Conservation (phyloP, 2,888 invertebrate genomes). For the Meiosimyza platycephala region DNA sequence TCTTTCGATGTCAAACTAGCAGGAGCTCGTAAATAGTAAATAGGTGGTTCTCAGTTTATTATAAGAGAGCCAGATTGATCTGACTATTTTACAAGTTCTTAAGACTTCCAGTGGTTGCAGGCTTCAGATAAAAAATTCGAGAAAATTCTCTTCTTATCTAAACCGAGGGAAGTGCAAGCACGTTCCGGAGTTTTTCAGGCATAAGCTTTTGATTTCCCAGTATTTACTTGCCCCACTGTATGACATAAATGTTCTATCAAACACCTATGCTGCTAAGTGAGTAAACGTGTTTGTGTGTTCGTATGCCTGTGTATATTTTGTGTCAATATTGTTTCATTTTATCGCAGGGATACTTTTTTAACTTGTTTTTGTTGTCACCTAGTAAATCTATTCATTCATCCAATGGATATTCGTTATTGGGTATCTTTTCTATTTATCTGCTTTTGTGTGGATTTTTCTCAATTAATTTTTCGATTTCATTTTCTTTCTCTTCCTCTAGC, state of each 20-base stretch:
- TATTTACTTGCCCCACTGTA: background rate
- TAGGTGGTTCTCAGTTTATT: too few species aligned
- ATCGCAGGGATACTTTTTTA: conserved; percentile 14
- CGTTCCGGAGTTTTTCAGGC: too few species aligned
- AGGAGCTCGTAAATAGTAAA: too few species aligned
- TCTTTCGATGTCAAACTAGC: too few species aligned
- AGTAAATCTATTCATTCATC: conserved; percentile 54
- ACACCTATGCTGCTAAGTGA: background rate
- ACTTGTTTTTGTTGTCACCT: conserved; percentile 42
- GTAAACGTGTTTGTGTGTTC: background rate
- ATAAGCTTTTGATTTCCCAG: background rate
- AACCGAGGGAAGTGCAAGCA: too few species aligned
- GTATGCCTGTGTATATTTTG: conserved; percentile 20
- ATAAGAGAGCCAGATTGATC: too few species aligned
- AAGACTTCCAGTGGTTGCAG: too few species aligned
- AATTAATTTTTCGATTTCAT: conserved; percentile 6
- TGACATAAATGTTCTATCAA: too few species aligned
- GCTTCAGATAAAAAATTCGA: too few species aligned
- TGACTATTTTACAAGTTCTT: too few species aligned
- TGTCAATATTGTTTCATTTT: conserved; percentile 31
- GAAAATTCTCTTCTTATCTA: too few species aligned
- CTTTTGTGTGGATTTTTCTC: conserved; percentile 34
- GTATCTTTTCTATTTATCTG: conserved; percentile 47
- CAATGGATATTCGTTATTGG: conserved; percentile 61
- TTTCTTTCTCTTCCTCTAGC: conserved; percentile 29